Evolutionary conservation across 2,113 vertebrate genomes (phyloP), one percentile per base, ranked within the genome.

Genomic region (Xiphias gladius): DNA sequence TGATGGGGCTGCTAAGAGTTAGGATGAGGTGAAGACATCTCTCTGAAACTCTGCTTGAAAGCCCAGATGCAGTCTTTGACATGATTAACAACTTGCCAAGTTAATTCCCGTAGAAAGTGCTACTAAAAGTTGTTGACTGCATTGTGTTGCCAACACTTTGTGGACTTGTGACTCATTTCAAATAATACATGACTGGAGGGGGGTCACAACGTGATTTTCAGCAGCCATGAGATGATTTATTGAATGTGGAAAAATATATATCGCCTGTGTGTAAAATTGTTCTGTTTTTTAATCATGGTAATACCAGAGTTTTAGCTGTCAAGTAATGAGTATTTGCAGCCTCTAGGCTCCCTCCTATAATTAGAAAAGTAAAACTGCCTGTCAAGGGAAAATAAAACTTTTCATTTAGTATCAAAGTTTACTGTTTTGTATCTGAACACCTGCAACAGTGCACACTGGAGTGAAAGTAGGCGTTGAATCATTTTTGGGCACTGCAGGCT

Each of bases 201-300:
- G 72, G 77, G 73, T 68, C 83, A 90, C 81, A 83, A 86, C 73
- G 3, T 62, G 77, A 75, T 80, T 84, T 83, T 81, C 67, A 87
- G 79, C 73, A 71, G 73, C 71, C 73, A 55, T 52, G 1, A 79
- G 43, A 87, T 91, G 89, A 93, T 93, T 92, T 93, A 92, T 91
- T 84, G 76, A 92, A 88, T 8, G 35, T 71, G 65, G 69, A 80
- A 89, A 86, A 89, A 86, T 79, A 76, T 77, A 86, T 84, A 92
- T 91, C 70, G 86, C 90, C 71, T 73, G 80, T 71, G 86, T 90
- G 88, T 78, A 83, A 87, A 89, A 87, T 80, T 55, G 75, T 75
- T 90, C 85, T 82, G 88, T 91, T 93, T 91, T 91, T 90, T 91
- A 93, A 92, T 92, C 84, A 90, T 20, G 16, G 84, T 87, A 85